Percentiles rank a stretch among this genome's conserved stretches.
phyloP scores from a whole-genome alignment of 1,140 invertebrate species.

The Drosophila tani region DNA sequence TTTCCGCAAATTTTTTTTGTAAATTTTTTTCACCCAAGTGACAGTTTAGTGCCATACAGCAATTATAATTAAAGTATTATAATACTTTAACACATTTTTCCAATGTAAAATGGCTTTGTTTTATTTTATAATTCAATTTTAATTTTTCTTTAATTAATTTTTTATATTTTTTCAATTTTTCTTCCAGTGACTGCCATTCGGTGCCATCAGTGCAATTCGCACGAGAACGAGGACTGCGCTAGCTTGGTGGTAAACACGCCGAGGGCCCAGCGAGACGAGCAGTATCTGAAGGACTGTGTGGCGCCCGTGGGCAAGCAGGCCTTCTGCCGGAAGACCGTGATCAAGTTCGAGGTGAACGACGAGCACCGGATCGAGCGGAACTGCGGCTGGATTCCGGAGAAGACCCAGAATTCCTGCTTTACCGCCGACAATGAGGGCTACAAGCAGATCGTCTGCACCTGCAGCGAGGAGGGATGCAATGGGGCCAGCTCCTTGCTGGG shows the following conservation, averaged over 20 bases:
- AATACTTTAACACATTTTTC: no score
- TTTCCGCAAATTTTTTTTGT: no score
- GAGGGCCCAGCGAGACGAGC: slow-evolving; percentile 62
- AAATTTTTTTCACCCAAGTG: no score
- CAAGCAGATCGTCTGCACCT: slow-evolving; percentile 86
- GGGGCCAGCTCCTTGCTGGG: slow-evolving; percentile 47
- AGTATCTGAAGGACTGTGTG: slow-evolving; percentile 67
- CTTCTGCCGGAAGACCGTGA: slow-evolving; percentile 77
- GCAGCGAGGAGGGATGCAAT: slow-evolving; percentile 86
- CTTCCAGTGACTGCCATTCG: slow-evolving; percentile 87
- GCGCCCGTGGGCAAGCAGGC: slow-evolving; percentile 11
- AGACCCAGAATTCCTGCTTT: slow-evolving; percentile 85
- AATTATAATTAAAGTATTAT: no score
- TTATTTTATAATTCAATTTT: background rate
- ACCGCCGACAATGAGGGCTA: slow-evolving; percentile 86
- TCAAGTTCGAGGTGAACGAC: slow-evolving; percentile 83
- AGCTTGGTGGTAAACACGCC: slow-evolving; percentile 78
- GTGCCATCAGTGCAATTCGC: slow-evolving; percentile 93
- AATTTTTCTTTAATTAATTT: no score
- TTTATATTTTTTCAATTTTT: background rate
- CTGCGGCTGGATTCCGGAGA: slow-evolving; percentile 85
- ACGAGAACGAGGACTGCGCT: slow-evolving; percentile 89
- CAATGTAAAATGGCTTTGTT: no score
- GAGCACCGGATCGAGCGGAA: slow-evolving; percentile 85
- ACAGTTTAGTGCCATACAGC: no score